Base-by-base conservation (phyloP, 2,888 invertebrate species). In the Ashinkailepas kermadecensis region DNA sequence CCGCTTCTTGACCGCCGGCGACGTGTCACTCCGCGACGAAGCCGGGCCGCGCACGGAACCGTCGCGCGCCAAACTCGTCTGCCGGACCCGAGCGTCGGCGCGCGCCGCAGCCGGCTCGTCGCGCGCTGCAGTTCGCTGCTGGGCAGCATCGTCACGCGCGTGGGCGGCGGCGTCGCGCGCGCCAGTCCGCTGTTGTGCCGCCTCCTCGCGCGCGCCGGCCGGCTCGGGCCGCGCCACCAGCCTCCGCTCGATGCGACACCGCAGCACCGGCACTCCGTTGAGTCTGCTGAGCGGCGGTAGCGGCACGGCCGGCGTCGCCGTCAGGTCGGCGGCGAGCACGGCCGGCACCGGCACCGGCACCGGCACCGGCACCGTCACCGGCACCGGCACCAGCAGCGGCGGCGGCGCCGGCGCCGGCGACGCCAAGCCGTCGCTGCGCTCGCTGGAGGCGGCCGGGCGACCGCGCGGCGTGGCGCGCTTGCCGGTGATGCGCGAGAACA, bases 291-390 rank as follows among this genome's bases (percentile, higher is more conserved):
- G 79, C 58, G 79, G 79, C 59, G 79, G 79, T 23, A 79, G 79
- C 59, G 79, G 79, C 59, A 79, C 74, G 18, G 74, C 58, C 23
- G 79, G 58, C 56, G 39, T 23, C 70, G 39, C 4, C 23, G 11
- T 6, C 65, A 11, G 12, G 18, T 18, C 65, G 65, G 65, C 62
- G 18, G 25, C 81, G 80, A 62, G 78, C 81, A 70, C 82, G 59
- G 65, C 56, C 82, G 62, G 59, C 80, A 57, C 39, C 82, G 58
- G 82, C 81, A 80, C 59, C 70, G 82, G 81, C 80, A 54, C 67
- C 62, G 25, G 39, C 70, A 25, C 64, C 23, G 25, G 57, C 70
- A 10, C 56, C 54, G n/a, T 54, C 78, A 59, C 64, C 65, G 57
- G 80, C 81, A 21, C 39, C 81, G 21, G 57, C 62, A 25, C 2